Evolutionary conservation across 2,797 vertebrate genomes (phyloP), one percentile per base, ranked within the genome.

Genomic region (Coendou prehensilis): DNA sequence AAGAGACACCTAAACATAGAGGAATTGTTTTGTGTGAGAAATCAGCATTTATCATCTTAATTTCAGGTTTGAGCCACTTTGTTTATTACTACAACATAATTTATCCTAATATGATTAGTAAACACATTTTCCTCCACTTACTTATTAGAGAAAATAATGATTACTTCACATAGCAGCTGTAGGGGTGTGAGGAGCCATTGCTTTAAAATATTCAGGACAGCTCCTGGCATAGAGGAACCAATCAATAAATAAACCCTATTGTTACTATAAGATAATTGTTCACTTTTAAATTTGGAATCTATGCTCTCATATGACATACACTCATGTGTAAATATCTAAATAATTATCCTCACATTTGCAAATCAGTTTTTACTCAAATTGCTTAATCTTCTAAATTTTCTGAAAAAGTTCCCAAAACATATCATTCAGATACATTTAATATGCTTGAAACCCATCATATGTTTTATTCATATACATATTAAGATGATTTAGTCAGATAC

Each of bases 401-500:
- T 76, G 3, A 28, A 50, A 41, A 73, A 56, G 78, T 37, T 78
- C 5, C 17, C 28, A 26, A 81, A 75, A 82, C 3, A 54, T 22
- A 86, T 14, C 0, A 30, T 8, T 92, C 4, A 75, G 17, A 50
- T 22, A 54, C 6, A 83, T 61, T 78, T 57, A 91, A 30, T 2
- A 59, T 91, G 1, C 2, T 73, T 26, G 56, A 6, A 88, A 52
- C 1, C 2, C 30, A 45, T 84, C 45, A 71, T 18, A 14, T 20
- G 15, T 71, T 54, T 61, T n/a, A 7, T 45, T 59, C 22, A 20
- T 1, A 52, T 3, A 4, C 26, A 59, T 9, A 54, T 33, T 76
- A 69, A 89, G 59, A n/a, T 54, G 71, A 14, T 52, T 2, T 87
- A 20, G 69, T 95, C 80, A 93, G 47, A 91, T 28, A 90, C n/a